Evolutionary conservation across 2,797 vertebrate species (phyloP).

Genomic region (Cygnus olor): DNA sequence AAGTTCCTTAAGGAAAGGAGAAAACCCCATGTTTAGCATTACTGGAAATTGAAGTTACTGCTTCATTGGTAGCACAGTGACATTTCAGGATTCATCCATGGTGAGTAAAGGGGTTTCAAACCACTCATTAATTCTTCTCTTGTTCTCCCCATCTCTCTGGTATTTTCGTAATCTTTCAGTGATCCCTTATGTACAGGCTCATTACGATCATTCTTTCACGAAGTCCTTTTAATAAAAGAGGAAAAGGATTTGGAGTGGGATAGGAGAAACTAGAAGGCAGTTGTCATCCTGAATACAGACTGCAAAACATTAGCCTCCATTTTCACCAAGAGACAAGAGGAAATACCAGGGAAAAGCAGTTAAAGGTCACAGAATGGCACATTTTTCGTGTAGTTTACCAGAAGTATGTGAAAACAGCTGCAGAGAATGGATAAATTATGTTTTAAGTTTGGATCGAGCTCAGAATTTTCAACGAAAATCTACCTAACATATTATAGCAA

Average conservation of each 20-base stretch:
- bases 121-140: not conserved
- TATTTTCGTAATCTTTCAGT: not conserved
- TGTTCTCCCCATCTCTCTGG: not conserved
- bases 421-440: slow-evolving; percentile 35
- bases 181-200: not conserved
- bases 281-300: not conserved
- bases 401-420: slow-evolving; percentile 42
- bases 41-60: not conserved
- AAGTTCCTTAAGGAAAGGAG: not conserved
- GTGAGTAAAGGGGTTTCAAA: not conserved
- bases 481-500: slow-evolving; percentile 49
- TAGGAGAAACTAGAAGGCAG: not conserved
- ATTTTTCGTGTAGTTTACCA: slow-evolving; percentile 25
- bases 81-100: not conserved
- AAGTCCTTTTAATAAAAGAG: not conserved
- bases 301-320: slow-evolving; percentile 28
- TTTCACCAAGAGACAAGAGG: slow-evolving; percentile 43
- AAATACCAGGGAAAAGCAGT: slow-evolving; percentile 53
- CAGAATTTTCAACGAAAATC: slow-evolving; percentile 12
- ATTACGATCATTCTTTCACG: not conserved
- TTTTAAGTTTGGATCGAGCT: slow-evolving; percentile 47
- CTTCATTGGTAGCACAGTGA: not conserved
- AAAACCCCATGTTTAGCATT: not conserved
- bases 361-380: slow-evolving; percentile 49
- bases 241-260: not conserved